Percentiles rank a stretch among this genome's conserved stretches.
Conservation (phyloP, 92 coral and sea anemone species). For the Zoanthus gigantus region DNA sequence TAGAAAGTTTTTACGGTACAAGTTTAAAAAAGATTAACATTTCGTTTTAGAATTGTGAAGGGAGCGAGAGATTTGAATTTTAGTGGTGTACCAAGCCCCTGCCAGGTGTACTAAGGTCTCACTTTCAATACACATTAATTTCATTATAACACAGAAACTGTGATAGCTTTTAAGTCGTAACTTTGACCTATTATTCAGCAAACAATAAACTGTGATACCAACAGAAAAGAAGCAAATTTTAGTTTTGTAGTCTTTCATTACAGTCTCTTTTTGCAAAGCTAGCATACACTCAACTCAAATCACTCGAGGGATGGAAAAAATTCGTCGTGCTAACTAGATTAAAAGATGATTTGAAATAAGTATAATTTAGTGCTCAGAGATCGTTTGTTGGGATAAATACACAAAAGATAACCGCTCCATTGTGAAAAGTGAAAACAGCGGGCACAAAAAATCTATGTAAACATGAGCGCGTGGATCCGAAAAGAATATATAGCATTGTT, state of each 20-base stretch:
- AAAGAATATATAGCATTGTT: conserved; percentile 54
- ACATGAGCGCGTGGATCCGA: conserved; percentile 80
- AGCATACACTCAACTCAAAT: background rate
- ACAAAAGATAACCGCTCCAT: conserved; percentile 71
- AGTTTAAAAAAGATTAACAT: background rate
- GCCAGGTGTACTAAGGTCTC: conserved; percentile 44
- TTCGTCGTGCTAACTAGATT: conserved; percentile 88
- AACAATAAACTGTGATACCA: conserved; percentile 65
- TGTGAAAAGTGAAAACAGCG: conserved; percentile 58
- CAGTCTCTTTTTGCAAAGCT: conserved; percentile 12
- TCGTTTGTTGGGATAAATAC: conserved; percentile 78
- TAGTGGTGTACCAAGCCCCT: background rate
- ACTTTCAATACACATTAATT: conserved; percentile 51
- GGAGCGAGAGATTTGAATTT: background rate
- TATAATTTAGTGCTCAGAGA: conserved; percentile 65
- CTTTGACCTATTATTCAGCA: conserved; percentile 58
- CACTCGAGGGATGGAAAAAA: background rate
- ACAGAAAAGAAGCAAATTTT: conserved; percentile 65
- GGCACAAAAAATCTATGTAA: conserved; percentile 51
- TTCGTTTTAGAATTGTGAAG: background rate
- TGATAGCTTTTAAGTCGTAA: conserved; percentile 64
- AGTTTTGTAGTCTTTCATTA: conserved; percentile 34
- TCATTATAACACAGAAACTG: conserved; percentile 53
- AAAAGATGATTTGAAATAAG: conserved; percentile 67
- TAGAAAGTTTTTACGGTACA: background rate